phyloP scores from a whole-genome alignment of 1,140 invertebrate genomes.

The Drosophila rufa region DNA sequence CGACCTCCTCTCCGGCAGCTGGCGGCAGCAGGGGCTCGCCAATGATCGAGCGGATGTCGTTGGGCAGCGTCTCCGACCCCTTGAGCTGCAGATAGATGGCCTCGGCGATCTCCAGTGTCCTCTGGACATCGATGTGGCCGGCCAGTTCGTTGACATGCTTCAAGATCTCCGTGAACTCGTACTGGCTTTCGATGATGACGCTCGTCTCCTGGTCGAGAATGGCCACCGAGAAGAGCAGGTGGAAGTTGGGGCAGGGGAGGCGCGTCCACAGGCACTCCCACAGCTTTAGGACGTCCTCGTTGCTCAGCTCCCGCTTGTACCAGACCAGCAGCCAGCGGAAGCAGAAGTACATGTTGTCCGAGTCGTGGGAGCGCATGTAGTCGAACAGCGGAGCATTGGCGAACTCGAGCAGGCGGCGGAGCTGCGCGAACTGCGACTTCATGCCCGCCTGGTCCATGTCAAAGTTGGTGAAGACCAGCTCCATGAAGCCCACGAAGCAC shows the following conservation, averaged over 20 bases:
- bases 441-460: constrained; percentile 99
- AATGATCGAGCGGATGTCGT: constrained; percentile 89
- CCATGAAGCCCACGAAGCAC: constrained; percentile 99
- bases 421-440: constrained; percentile 95
- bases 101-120: constrained; percentile 93
- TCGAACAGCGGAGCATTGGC: constrained; percentile 93
- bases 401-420: constrained; percentile 93
- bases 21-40: constrained; percentile 86
- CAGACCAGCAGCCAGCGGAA: constrained; percentile 96
- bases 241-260: constrained; percentile 97
- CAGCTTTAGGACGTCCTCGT: constrained; percentile 91
- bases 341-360: constrained; percentile 99
- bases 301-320: constrained; percentile 93
- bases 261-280: constrained; percentile 96
- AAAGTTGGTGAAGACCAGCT: constrained; percentile 98
- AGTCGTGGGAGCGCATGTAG: constrained; percentile 96
- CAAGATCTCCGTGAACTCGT: constrained; percentile 97
- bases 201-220: constrained; percentile 95
- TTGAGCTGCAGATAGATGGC: constrained; percentile 94
- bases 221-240: constrained; percentile 95
- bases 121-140: constrained; percentile 92
- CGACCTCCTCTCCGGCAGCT: constrained; percentile 53
- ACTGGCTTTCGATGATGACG: constrained; percentile 94
- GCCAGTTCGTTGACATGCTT: constrained; percentile 98
- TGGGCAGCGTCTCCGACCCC: constrained; percentile 89